These are phyloP conservation scores for Calliphora vomitoria DNA, from an alignment of 2,888 invertebrate species.

Conservation along the genomic window DNA sequence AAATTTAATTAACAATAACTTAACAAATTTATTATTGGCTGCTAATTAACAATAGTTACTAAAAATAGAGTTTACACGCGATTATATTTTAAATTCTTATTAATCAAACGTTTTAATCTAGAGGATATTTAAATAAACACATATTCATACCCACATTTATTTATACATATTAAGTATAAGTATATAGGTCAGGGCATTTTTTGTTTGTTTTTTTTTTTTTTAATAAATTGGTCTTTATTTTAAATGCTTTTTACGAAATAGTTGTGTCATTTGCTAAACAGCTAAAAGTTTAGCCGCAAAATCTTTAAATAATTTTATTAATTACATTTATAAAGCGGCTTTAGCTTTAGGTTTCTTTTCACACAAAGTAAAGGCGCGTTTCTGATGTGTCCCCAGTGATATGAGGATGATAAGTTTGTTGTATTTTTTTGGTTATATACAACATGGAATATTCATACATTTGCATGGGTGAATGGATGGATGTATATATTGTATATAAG, in stretches of 20 bases:
- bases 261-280: constrained; percentile 58
- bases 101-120: constrained; percentile 48
- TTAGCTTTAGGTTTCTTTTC: constrained; percentile 26
- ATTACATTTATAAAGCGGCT: constrained; percentile 58
- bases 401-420: constrained; percentile 46
- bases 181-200: constrained; percentile 60
- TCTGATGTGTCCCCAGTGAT: constrained; percentile 66
- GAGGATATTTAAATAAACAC: constrained; percentile 25
- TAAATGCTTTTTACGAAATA: constrained; percentile 48
- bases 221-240: constrained; percentile 47
- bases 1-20: constrained; percentile 63
- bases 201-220: not conserved
- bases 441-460: not conserved
- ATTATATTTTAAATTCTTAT: constrained; percentile 33
- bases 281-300: constrained; percentile 41
- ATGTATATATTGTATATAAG: not conserved
- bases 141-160: not conserved
- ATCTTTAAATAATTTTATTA: constrained; percentile 63
- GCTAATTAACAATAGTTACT: constrained; percentile 43
- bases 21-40: constrained; percentile 67
- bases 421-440: not conserved
- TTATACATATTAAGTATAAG: not conserved
- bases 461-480: not conserved
- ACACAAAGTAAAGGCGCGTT: constrained; percentile 63
- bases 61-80: constrained; percentile 65